Base-by-base conservation (phyloP, 2,113 vertebrate species). In the Octodon degus region DNA sequence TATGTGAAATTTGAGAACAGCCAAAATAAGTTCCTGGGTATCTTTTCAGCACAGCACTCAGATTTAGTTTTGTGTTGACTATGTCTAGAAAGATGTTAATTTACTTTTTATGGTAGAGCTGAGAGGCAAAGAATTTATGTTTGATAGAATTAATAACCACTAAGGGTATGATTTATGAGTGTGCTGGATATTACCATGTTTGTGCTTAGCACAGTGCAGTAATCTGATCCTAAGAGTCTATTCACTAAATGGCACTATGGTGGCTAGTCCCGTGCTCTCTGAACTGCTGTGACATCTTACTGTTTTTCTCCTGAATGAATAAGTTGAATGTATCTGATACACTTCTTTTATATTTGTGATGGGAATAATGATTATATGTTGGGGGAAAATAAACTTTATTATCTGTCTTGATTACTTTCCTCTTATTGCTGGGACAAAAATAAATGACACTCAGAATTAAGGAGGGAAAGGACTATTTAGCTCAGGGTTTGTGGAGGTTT, bases 61-160 rank as follows among this genome's bases (percentile, higher is more conserved):
- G 34, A 86, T 58, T 90, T 67, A 55, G 37, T 27, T 27, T 80
- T 92, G 25, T 84, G 32, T 90, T 87, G 27, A 88, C 27, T n/a
- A 50, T 30, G 65, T 13, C 92, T 19, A n/a, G 7, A 2, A 68
- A 86, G 19, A 89, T 20, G 25, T 47, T 95, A 72, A 76, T 63
- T 79, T 86, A 58, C 60, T 77, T 93, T 86, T 17, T 63, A 16
- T 60, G 20, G 17, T 40, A 55, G 65, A 90, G 20, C 72, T 32
- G 72, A 85, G 12, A 89, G 25, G 43, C 32, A 89, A 84, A 88
- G 68, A 70, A 60, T 81, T 95, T 92, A 79, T 85, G 30, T 87
- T 76, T 81, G 8, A 80, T 84, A 87, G n/a, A 68, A 86, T 9
- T 55, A 76, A 40, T 86, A 85, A 93, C 40, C 10, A 2, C 9